These are phyloP conservation scores for Clivina fossor DNA, from an alignment of 2,888 invertebrate genomes.

Conservation along the genomic window DNA sequence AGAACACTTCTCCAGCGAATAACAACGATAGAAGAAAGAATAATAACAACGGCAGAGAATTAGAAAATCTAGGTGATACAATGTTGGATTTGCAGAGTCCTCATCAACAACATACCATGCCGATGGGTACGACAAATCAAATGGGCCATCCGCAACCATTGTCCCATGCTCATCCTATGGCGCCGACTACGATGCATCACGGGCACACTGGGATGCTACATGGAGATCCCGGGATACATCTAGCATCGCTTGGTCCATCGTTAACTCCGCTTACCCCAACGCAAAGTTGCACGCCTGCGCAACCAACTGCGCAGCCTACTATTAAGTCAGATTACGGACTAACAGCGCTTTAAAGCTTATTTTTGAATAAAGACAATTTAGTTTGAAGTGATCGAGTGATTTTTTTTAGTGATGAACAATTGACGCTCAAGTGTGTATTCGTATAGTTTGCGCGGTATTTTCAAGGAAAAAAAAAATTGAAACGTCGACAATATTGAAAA, in stretches of 20 bases:
- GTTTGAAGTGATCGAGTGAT: no score
- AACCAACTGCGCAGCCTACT: constrained; percentile 59
- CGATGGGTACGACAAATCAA: constrained; percentile 31
- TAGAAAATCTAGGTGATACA: constrained; percentile 59
- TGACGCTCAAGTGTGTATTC: constrained; percentile 29
- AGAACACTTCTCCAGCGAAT: constrained; percentile 52
- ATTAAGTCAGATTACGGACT: constrained; percentile 88
- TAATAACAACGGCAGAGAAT: constrained; percentile 53
- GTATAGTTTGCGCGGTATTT: no score
- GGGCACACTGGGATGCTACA: constrained; percentile 50
- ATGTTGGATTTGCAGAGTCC: constrained; percentile 54
- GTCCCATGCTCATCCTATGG: constrained; percentile 60
- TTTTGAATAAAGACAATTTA: no score
- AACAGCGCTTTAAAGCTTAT: constrained; percentile 72
- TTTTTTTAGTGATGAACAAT: constrained; percentile 10
- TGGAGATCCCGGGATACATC: constrained; percentile 54
- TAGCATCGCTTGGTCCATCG: constrained; percentile 58
- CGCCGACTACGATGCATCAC: constrained; percentile 45
- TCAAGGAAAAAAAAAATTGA: neutral
- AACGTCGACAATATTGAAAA: constrained; percentile 32
- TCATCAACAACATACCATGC: constrained; percentile 54
- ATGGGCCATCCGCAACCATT: constrained; percentile 53
- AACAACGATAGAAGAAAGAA: constrained; percentile 70
- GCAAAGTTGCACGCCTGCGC: constrained; percentile 59
- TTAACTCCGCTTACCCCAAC: constrained; percentile 60